Base-by-base conservation (phyloP, 1,140 invertebrate species). In the Drosophila parabipectinata region DNA sequence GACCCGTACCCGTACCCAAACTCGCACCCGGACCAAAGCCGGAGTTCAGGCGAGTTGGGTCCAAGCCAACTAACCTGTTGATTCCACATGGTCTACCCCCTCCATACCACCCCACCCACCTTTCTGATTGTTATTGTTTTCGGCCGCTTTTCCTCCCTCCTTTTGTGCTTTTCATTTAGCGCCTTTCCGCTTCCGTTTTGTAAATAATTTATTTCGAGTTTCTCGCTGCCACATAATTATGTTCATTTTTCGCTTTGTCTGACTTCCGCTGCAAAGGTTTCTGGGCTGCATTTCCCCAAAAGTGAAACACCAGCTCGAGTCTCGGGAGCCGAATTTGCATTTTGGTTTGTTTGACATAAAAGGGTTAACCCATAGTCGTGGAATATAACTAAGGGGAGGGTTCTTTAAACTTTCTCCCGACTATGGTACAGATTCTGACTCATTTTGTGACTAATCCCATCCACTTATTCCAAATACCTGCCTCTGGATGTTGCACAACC, bases 1-100 rank as follows among this genome's bases (percentile, higher is more conserved):
- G 28, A 59, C 58, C 45, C 62, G 32, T 9, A 50, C 58, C 18
- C 57, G 6, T 18, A 15, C n/a, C 37, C 37, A 0, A n/a, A 61
- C 41, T 21, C 1, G 21, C 21, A 21, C 21, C 21, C 21, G 21
- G 21, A 21, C 26, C 12, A 39, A 62, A 67, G 63, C 52, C 63
- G 67, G 64, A 50, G 63, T 68, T 68, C 66, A 68, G 63, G 26
- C 47, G 66, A 53, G 59, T 72, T 51, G 52, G 45, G 30, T 63
- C 71, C 47, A 72, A 72, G 67, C 72, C 72, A 66, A 56, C 72
- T 75, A 75, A 75, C 72, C 72, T 75, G 72, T 75, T 75, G 72
- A 61, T 58, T 30, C 37, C n/a, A 18, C 7, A 53, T 21, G 30
- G 51, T 3, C 18, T 53, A 15, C 41, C 24, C 24, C 15, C 24